phyloP scores from a whole-genome alignment of 2,113 vertebrate species.

The Oryzias curvinotus region DNA sequence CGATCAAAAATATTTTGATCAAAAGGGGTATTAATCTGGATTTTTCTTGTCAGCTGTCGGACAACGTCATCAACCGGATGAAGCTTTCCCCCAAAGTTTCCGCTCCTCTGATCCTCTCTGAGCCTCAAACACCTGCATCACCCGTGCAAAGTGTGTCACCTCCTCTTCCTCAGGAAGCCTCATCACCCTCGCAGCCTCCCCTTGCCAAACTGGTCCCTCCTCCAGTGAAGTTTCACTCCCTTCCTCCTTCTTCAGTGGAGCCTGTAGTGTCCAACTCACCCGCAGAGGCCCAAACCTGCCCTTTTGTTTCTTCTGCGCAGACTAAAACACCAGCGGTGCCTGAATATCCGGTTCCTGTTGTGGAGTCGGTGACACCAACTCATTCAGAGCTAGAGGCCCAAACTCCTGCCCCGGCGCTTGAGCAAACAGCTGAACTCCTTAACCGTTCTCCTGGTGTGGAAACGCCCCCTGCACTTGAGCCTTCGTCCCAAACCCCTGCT shows the following conservation, averaged over 20 bases:
- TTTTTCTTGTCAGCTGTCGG: slow-evolving; percentile 63
- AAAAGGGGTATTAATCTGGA: neutral
- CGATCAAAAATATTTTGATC: neutral
- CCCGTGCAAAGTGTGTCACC: slow-evolving; percentile 25
- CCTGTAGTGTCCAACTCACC: slow-evolving; percentile 5
- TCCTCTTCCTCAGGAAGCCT: slow-evolving; percentile 23
- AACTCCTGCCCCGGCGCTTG: neutral
- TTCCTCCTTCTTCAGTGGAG: slow-evolving; percentile 36
- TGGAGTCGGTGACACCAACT: slow-evolving; percentile 13
- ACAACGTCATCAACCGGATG: slow-evolving; percentile 73
- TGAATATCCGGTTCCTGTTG: slow-evolving; percentile 17
- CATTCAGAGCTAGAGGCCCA: slow-evolving; percentile 3
- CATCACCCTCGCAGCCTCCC: slow-evolving; percentile 12
- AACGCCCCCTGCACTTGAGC: too few relatives aligned
- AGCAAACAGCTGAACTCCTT: too few relatives aligned
- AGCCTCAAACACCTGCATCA: slow-evolving; percentile 12
- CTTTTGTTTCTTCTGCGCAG: slow-evolving; percentile 3
- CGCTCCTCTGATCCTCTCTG: slow-evolving; percentile 7
- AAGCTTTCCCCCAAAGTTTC: slow-evolving; percentile 30
- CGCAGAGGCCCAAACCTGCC: neutral
- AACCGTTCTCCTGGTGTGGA: too few relatives aligned
- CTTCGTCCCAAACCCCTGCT: too few relatives aligned
- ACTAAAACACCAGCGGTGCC: slow-evolving; percentile 23
- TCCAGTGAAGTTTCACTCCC: slow-evolving; percentile 47
- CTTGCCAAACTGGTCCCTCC: slow-evolving; percentile 35